Conservation (phyloP, 1,140 invertebrate species). For the Reticulitermes speratus region DNA sequence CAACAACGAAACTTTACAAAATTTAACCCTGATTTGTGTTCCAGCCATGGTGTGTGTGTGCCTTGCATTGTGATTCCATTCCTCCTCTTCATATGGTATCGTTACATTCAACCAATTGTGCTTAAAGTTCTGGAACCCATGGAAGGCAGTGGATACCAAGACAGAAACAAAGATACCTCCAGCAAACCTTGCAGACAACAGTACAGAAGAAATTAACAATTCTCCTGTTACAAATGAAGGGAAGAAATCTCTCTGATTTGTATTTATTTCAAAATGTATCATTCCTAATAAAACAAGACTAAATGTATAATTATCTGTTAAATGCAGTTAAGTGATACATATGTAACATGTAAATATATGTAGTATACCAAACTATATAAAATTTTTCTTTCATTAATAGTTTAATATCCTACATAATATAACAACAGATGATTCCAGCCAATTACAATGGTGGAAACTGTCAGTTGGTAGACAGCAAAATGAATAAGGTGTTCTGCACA, state of each 20-base stretch:
- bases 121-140: constrained; percentile 75
- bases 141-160: constrained; percentile 51
- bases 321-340: not conserved
- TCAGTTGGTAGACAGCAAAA: not conserved
- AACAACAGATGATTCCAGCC: constrained; percentile 43
- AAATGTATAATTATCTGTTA: not conserved
- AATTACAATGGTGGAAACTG: not conserved
- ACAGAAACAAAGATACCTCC: not conserved
- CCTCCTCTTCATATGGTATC: constrained; percentile 72
- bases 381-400: constrained; percentile 16
- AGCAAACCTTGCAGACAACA: not conserved
- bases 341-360: not conserved
- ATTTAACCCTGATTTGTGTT: not conserved
- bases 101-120: constrained; percentile 70
- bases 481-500: too few relatives aligned
- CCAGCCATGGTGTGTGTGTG: constrained; percentile 66
- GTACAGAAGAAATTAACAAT: not conserved
- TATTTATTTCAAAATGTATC: constrained; percentile 14
- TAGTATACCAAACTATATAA: not conserved
- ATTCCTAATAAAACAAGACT: not conserved
- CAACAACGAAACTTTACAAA: too few relatives aligned
- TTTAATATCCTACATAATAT: not conserved
- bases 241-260: not conserved
- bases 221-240: not conserved
- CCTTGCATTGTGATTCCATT: constrained; percentile 75